Conservation (phyloP, 2,113 vertebrate genomes). For the Montifringilla adamsi region DNA sequence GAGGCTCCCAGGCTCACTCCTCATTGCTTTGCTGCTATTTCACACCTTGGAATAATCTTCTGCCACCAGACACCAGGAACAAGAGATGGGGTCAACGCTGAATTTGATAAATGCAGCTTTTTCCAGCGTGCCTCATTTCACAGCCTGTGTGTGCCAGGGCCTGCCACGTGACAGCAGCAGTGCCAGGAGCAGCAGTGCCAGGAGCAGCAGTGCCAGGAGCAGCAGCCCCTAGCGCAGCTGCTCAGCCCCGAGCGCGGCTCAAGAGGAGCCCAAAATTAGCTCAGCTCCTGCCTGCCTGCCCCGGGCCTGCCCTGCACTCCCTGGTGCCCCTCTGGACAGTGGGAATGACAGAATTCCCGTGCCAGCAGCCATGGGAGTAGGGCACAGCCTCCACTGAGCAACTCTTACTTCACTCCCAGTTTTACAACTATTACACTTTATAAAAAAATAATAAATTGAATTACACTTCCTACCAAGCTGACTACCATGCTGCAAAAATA, state of each 20-base stretch:
- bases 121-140: not conserved
- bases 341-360: not conserved
- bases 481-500: not conserved
- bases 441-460: not conserved
- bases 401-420: not conserved
- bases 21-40: not conserved
- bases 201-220: not conserved
- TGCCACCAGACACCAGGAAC: not conserved
- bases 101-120: not conserved
- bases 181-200: not conserved
- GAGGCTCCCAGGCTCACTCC: not conserved
- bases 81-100: not conserved
- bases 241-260: not conserved
- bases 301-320: not conserved
- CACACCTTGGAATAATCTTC: not conserved
- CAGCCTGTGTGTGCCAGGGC: not conserved
- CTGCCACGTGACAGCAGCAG: too few relatives aligned
- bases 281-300: not conserved
- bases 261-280: constrained; percentile 3
- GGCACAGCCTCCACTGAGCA: not conserved
- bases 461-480: not conserved
- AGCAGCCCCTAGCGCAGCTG: constrained; percentile 9
- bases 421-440: not conserved
- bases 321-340: not conserved
- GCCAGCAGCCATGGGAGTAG: not conserved